Evolutionary conservation across 2,797 vertebrate species (phyloP).

Genomic region (Aldrovandia affinis): DNA sequence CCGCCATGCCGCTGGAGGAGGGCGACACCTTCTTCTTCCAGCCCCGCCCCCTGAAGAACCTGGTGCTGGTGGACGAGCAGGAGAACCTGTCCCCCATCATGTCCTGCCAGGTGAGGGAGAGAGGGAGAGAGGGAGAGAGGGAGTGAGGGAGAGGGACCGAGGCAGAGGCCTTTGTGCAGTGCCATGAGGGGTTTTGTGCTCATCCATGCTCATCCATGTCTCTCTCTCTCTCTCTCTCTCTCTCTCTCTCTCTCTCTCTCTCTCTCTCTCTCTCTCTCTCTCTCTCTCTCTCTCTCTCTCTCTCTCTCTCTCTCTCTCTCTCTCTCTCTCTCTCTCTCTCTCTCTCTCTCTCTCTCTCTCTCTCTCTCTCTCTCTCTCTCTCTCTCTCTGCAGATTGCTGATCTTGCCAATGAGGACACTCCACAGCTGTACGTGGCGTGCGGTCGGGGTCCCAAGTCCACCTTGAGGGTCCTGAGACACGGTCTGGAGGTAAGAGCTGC

Average conservation of each 20-base stretch:
- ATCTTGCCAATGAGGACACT: slow-evolving; percentile 97
- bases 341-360: not conserved
- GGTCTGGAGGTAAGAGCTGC: slow-evolving; percentile 86
- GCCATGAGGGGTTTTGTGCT: not conserved
- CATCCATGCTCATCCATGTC: not conserved
- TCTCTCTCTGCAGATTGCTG: slow-evolving; percentile 81
- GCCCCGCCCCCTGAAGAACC: slow-evolving; percentile 93
- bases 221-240: not conserved
- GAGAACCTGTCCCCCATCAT: slow-evolving; percentile 97
- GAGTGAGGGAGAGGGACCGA: not conserved
- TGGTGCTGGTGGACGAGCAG: slow-evolving; percentile 94
- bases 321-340: not conserved
- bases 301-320: not conserved
- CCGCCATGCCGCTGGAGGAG: slow-evolving; percentile 97
- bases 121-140: not conserved
- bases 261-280: not conserved
- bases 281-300: not conserved
- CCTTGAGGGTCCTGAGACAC: slow-evolving; percentile 91
- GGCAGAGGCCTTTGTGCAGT: not conserved
- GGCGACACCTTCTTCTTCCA: slow-evolving; percentile 99
- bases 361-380: not conserved
- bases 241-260: too few species aligned
- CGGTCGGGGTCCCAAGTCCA: slow-evolving; percentile 91
- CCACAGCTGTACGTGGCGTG: slow-evolving; percentile 94
- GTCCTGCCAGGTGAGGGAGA: slow-evolving; percentile 85